Evolutionary conservation across 2,888 invertebrate species (phyloP), one percentile per base, ranked within the genome.

Genomic region (Cataglyphis cursor): DNA sequence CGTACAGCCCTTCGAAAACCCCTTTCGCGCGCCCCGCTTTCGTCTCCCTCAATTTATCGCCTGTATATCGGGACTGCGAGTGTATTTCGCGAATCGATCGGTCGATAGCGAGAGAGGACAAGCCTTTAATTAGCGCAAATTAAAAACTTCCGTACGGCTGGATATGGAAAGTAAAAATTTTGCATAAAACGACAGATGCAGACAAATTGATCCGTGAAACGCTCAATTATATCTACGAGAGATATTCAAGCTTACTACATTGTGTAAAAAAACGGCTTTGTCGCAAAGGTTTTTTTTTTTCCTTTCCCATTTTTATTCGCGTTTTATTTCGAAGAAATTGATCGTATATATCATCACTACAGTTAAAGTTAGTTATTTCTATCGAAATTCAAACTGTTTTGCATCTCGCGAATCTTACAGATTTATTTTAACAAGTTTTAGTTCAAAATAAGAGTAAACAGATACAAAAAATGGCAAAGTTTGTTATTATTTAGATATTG

Each of bases 61-160:
- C n/a, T 72, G 61, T 48, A 59, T 41, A 48, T 21, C 15, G 41
- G 18, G n/a, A 24, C 31, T 64, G 31, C 54, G 38, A 51, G 66
- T 68, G 61, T 38, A 80, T 62, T 61, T 64, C 70, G 41, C 38
- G 51, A 72, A 84, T 84, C 84, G 82, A 82, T 82, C 44, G 82
- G 44, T 64, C 82, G 82, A 84, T 82, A 76, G 62, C 70, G 31
- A 59, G 24, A 59, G 51, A 51, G 62, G 12, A 51, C 64, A 28
- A 31, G 74, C 44, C 85, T 85, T 75, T 83, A 83, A 85, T 85
- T 85, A 85, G 70, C 59, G 81, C 74, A 51, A 85, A 85, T 83
- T 83, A 83, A 85, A 83, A 85, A 57, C 81, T 81, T 74, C 59
- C 64, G 72, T 51, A 3, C 59, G 51, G 21, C 12, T 62, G 41